Percentiles rank a stretch among this genome's conserved stretches.
phyloP scores from a whole-genome alignment of 1,140 invertebrate genomes.

The Gryon sp. region DNA sequence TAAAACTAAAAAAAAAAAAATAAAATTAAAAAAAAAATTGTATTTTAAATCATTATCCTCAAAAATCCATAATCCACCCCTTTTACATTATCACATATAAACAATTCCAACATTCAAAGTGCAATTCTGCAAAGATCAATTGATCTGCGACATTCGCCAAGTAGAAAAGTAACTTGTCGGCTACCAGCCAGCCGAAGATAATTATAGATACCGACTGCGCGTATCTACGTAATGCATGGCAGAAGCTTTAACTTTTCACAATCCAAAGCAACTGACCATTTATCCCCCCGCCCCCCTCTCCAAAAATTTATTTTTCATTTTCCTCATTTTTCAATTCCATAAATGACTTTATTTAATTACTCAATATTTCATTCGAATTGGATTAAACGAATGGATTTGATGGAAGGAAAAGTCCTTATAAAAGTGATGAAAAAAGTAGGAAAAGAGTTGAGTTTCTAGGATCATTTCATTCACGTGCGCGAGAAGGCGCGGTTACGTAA shows the following conservation, averaged over 20 bases:
- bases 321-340: not conserved
- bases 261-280: not conserved
- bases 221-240: not conserved
- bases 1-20: too few species aligned
- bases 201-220: constrained; percentile 67
- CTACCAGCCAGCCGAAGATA: constrained; percentile 69
- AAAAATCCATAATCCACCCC: not conserved
- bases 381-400: too few species aligned
- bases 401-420: not conserved
- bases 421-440: not conserved
- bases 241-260: constrained; percentile 8
- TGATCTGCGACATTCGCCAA: constrained; percentile 55
- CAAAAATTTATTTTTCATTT: not conserved
- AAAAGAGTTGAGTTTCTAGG: not conserved
- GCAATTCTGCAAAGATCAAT: constrained; percentile 58
- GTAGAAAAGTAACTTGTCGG: constrained; percentile 70
- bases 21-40: too few species aligned
- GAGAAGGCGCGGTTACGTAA: constrained; percentile 42
- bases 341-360: too few species aligned
- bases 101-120: constrained; percentile 4
- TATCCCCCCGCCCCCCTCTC: not conserved
- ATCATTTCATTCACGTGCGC: constrained; percentile 8
- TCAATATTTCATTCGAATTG: too few species aligned
- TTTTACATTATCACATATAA: constrained; percentile 6
- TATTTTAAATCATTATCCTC: too few species aligned